These are phyloP conservation scores for Eulemur albifrons DNA, from an alignment of 2,797 vertebrate genomes.

Conservation along the genomic window DNA sequence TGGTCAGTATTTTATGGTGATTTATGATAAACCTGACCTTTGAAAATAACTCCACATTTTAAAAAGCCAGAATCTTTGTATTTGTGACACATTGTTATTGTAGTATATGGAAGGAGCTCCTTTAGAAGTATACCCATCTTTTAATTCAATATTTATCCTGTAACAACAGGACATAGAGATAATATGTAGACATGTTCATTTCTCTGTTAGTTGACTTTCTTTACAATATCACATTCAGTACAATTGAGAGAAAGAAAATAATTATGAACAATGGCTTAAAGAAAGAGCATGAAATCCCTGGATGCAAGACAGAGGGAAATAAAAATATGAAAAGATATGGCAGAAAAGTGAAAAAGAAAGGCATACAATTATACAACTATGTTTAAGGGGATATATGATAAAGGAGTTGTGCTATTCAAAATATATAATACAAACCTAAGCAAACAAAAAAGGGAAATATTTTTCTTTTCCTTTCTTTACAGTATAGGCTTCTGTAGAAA, in stretches of 20 bases:
- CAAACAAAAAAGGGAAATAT: neutral
- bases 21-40: slow-evolving; percentile 35
- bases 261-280: neutral
- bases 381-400: neutral
- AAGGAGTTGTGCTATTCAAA: neutral
- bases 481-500: neutral
- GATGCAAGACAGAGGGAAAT: neutral
- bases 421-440: neutral
- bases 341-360: neutral
- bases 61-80: neutral
- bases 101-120: neutral
- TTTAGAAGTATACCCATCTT: neutral
- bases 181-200: neutral
- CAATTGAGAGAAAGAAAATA: neutral
- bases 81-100: neutral
- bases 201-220: neutral
- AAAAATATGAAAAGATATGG: neutral
- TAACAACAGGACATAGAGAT: neutral
- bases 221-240: neutral
- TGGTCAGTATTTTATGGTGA: neutral
- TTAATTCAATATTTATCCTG: neutral
- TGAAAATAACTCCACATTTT: slow-evolving; percentile 39
- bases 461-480: neutral
- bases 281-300: neutral
- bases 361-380: neutral